Evolutionary conservation across 2,797 vertebrate genomes (phyloP).

Genomic region (Gouania willdenowi): DNA sequence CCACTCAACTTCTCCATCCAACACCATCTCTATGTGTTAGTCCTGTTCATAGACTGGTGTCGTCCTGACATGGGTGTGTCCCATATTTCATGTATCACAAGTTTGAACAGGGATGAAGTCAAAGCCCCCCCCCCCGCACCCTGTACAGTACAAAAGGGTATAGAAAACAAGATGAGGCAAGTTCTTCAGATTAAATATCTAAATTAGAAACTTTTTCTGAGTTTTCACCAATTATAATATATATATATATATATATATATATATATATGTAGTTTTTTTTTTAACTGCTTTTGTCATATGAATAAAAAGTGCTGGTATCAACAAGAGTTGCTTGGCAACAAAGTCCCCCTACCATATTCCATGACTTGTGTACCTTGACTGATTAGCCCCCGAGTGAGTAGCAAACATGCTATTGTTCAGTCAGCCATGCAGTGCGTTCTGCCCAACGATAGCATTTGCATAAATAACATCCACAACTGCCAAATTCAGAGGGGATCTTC

Average conservation of each 20-base stretch:
- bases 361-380: constrained; percentile 40
- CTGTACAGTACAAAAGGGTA: too few species aligned
- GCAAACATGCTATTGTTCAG: constrained; percentile 36
- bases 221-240: not conserved
- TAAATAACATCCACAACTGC: constrained; percentile 9
- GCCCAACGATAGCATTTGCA: constrained; percentile 15
- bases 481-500: constrained; percentile 13
- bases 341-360: constrained; percentile 35
- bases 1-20: too few species aligned
- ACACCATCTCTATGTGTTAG: too few species aligned
- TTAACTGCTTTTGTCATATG: not conserved
- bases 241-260: too few species aligned
- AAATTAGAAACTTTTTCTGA: not conserved
- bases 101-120: too few species aligned
- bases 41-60: too few species aligned
- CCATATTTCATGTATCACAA: too few species aligned
- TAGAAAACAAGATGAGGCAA: too few species aligned
- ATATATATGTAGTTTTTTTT: too few species aligned
- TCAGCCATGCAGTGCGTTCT: constrained; percentile 18
- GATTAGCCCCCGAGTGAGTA: constrained; percentile 53
- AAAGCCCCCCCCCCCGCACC: too few species aligned
- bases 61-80: too few species aligned
- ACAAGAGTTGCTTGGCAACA: constrained; percentile 51
- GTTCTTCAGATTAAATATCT: not conserved
- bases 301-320: constrained; percentile 23